These are phyloP conservation scores for Amblyteles armatorius DNA, from an alignment of 2,888 invertebrate genomes.

Conservation along the genomic window DNA sequence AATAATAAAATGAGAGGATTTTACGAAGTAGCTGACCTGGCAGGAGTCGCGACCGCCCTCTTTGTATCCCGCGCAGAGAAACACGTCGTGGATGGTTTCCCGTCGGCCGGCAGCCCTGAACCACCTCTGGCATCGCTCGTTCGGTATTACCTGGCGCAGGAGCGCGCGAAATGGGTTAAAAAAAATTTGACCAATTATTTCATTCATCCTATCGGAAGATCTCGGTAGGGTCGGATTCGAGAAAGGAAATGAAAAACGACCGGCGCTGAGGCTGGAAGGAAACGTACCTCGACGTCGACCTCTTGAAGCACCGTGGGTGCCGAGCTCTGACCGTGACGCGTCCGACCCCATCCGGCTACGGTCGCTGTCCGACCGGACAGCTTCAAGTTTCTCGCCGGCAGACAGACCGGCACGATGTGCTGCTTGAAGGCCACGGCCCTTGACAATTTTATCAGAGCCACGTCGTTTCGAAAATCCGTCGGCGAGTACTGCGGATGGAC, in stretches of 20 bases:
- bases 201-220: not conserved
- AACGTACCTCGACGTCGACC: slow-evolving; percentile 90
- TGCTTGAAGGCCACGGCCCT: slow-evolving; percentile 94
- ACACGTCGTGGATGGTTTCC: slow-evolving; percentile 97
- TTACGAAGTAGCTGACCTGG: slow-evolving; percentile 83
- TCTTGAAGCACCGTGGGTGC: slow-evolving; percentile 95
- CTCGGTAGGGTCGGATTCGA: not conserved
- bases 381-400: slow-evolving; percentile 92
- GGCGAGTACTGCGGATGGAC: slow-evolving; percentile 96
- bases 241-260: not conserved
- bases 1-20: not conserved
- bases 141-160: slow-evolving; percentile 89
- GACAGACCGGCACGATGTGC: slow-evolving; percentile 96
- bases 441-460: slow-evolving; percentile 93
- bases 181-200: slow-evolving; percentile 4
- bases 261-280: not conserved
- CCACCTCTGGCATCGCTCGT: slow-evolving; percentile 96
- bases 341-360: slow-evolving; percentile 97
- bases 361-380: slow-evolving; percentile 95
- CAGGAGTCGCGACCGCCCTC: slow-evolving; percentile 90
- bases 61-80: slow-evolving; percentile 96
- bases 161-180: not conserved
- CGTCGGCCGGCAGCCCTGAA: slow-evolving; percentile 95
- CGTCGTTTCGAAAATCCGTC: slow-evolving; percentile 95
- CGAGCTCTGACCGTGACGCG: slow-evolving; percentile 94